Conservation (phyloP, 2,888 invertebrate genomes). For the Agrilus cyanescens region DNA sequence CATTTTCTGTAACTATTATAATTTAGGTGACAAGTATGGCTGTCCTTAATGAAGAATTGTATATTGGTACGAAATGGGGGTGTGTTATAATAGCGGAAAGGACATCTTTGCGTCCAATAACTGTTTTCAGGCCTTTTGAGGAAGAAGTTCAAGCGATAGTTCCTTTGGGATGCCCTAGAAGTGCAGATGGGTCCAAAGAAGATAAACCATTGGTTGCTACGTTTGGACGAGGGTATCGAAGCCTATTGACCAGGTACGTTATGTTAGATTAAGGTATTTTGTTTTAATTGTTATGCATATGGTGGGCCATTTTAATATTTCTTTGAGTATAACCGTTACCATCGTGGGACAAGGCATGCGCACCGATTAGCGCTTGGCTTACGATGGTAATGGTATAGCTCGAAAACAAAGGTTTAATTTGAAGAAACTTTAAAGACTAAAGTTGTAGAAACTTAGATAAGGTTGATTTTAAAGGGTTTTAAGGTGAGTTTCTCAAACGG, state of each 20-base stretch:
- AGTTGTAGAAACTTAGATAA: no score
- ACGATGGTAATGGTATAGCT: no score
- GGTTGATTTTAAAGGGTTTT: no score
- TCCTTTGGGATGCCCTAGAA: slow-evolving; percentile 37
- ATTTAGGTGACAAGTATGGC: slow-evolving; percentile 57
- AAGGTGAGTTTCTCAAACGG: no score
- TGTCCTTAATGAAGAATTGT: slow-evolving; percentile 57
- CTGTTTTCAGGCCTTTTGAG: slow-evolving; percentile 86
- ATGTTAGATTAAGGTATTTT: no score
- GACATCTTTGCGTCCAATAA: slow-evolving; percentile 67
- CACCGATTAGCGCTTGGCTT: no score
- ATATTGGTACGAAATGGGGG: slow-evolving; percentile 92
- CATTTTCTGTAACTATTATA: neutral
- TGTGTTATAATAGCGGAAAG: slow-evolving; percentile 84
- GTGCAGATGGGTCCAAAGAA: slow-evolving; percentile 33
- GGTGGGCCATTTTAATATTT: no score
- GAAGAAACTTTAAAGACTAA: no score
- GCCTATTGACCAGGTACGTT: slow-evolving; percentile 41
- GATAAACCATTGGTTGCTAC: slow-evolving; percentile 53
- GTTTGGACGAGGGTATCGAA: slow-evolving; percentile 75
- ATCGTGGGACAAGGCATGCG: no score
- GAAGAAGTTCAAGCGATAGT: slow-evolving; percentile 61
- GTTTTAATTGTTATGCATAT: no score
- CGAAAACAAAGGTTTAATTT: no score
- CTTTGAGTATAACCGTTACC: no score